Base-by-base conservation (phyloP, 2,888 invertebrate genomes). In the Melitaea athalia region DNA sequence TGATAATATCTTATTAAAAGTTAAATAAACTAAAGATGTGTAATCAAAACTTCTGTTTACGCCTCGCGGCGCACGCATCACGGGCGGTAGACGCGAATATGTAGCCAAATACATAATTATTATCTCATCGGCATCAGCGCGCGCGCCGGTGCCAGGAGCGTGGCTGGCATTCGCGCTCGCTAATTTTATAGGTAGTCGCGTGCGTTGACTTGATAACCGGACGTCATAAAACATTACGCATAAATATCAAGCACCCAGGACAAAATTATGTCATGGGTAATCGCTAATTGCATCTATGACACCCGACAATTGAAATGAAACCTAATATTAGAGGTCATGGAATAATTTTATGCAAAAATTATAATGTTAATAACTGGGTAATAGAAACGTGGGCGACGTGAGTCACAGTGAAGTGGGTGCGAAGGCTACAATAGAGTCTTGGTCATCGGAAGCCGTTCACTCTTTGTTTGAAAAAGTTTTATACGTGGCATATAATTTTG, bases 131-230 rank as follows among this genome's bases (percentile, higher is more conserved):
- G 65, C 73, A 72, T 72, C 74, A 72, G 53, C 69, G 70, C 68
- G 71, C 71, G 59, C 70, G 68, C 64, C 70, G 68, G 59, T 63
- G 72, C 69, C 63, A 52, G 70, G 72, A 73, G 76, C 85, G 85
- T 86, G 88, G 82, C 72, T 77, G 79, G 89, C 86, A 90, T 90
- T 89, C 81, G 87, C 87, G 85, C 81, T 77, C 81, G 85, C 86
- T 90, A 88, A 89, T 89, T 91, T 89, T 80, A 47, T 61, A 61
- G 88, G 87, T 14, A 55, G 53, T 55, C 76, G 78, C 85, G 89
- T 85, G 84, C 88, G 84, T 84, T 85, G 87, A 89, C 89, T 85
- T 83, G 79, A 79, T 79, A 76, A 81, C 86, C 89, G 91, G 90
- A 89, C 81, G 89, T 86, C 82, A 84, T 88, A 78, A 79, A 79